Conservation (phyloP, 37 sponge, comb jelly and placozoan species). For the Bolinopsis microptera region DNA sequence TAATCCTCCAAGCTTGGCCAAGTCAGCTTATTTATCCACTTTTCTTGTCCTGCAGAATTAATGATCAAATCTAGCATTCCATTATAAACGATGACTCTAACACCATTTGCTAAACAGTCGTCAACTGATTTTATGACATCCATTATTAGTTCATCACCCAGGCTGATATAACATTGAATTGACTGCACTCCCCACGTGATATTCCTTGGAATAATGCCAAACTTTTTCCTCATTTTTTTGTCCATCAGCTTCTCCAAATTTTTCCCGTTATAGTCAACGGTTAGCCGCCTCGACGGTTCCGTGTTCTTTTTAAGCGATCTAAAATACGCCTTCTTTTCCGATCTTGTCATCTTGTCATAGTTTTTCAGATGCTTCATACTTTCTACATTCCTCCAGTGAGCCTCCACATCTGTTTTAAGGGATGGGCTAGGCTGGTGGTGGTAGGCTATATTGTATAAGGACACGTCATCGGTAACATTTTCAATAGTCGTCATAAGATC, state of each 20-base stretch:
- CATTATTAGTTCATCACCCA: conserved; percentile 40
- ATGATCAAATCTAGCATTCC: conserved; percentile 64
- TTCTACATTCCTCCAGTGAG: neutral
- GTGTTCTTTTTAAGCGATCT: neutral
- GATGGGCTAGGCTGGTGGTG: conserved; percentile 53
- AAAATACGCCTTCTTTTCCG: neutral
- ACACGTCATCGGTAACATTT: conserved; percentile 59
- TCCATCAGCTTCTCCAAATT: conserved; percentile 25
- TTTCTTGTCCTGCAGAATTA: conserved; percentile 46
- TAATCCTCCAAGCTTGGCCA: conserved; percentile 31
- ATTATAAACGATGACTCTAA: conserved; percentile 52
- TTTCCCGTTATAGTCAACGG: conserved; percentile 39
- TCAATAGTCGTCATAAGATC: neutral
- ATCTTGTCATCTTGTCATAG: neutral
- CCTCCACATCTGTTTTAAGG: neutral
- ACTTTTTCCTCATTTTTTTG: conserved; percentile 3
- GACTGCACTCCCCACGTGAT: conserved; percentile 36
- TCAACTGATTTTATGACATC: conserved; percentile 66
- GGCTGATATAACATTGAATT: neutral
- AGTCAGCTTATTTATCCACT: conserved; percentile 57
- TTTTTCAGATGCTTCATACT: too few relatives aligned
- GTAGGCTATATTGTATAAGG: conserved; percentile 42
- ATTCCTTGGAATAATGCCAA: conserved; percentile 20
- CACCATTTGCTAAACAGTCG: conserved; percentile 6
- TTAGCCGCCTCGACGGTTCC: neutral